Percentiles rank a stretch among this genome's conserved stretches.
Evolutionary conservation across 2,888 invertebrate species (phyloP).

Genomic region (Polietes domitor): DNA sequence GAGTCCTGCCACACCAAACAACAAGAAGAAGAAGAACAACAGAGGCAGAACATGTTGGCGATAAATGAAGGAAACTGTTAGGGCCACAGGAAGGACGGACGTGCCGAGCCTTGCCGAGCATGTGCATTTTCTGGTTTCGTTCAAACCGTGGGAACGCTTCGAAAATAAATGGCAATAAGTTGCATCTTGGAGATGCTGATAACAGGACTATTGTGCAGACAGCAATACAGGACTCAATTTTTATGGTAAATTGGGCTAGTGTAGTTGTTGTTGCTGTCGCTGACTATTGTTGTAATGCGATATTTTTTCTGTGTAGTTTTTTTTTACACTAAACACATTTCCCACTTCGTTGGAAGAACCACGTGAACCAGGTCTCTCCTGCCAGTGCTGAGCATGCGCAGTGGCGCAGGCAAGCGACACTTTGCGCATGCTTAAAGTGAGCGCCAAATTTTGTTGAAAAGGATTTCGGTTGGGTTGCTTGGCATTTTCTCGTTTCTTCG

Average conservation of each 20-base stretch:
- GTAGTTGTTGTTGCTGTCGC: background rate
- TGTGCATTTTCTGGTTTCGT: slow-evolving; percentile 24
- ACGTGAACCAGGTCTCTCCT: background rate
- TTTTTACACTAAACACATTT: slow-evolving; percentile 58
- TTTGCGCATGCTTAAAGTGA: slow-evolving; percentile 65
- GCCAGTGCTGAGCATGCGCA: background rate
- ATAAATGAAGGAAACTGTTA: background rate
- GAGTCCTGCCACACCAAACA: background rate
- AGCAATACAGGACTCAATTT: slow-evolving; percentile 5
- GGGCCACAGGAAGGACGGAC: background rate
- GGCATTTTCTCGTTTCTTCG: slow-evolving; percentile 16
- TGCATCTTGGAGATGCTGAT: slow-evolving; percentile 60
- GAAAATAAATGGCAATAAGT: slow-evolving; percentile 52
- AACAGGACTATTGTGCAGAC: slow-evolving; percentile 24
- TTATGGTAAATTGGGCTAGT: slow-evolving; percentile 17
- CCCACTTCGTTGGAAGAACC: background rate
- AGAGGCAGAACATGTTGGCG: slow-evolving; percentile 7
- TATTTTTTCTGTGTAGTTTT: slow-evolving; percentile 45
- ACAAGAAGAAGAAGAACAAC: background rate
- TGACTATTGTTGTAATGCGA: slow-evolving; percentile 52
- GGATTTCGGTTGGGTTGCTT: background rate
- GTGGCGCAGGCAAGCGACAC: background rate
- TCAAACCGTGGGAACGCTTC: slow-evolving; percentile 61
- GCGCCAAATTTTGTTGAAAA: slow-evolving; percentile 48
- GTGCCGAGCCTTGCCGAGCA: slow-evolving; percentile 27